Evolutionary conservation across 2,113 vertebrate species (phyloP).

Genomic region (Scortum barcoo): DNA sequence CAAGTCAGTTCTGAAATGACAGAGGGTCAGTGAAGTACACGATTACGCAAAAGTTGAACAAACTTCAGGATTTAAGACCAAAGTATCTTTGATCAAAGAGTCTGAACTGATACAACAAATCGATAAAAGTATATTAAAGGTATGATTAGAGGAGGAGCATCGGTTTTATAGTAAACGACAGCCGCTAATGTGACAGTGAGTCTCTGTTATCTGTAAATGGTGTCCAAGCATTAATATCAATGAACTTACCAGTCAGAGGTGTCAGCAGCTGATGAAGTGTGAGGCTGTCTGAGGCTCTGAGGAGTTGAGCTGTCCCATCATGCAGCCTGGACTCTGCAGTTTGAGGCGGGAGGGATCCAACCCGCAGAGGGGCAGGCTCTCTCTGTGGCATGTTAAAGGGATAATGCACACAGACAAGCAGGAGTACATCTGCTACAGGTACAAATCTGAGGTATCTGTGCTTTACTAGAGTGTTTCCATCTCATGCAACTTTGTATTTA

Average conservation of each 20-base stretch:
- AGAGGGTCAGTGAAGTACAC: not conserved
- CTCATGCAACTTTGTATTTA: too few species aligned
- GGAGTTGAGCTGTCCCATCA: constrained; percentile 12
- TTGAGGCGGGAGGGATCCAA: constrained; percentile 23
- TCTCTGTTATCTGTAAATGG: not conserved
- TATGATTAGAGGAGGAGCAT: not conserved
- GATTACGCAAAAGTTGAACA: too few species aligned
- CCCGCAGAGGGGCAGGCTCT: constrained; percentile 11
- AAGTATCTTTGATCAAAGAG: not conserved
- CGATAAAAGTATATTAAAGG: accelerated
- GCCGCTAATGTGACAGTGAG: not conserved
- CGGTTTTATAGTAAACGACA: accelerated
- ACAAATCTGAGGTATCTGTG: too few species aligned
- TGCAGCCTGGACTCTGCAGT: not conserved
- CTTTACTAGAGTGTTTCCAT: too few species aligned
- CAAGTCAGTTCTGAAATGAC: not conserved
- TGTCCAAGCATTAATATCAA: not conserved
- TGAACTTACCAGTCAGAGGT: constrained; percentile 35
- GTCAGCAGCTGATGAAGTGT: constrained; percentile 11
- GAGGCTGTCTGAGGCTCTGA: not conserved
- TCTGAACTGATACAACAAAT: not conserved
- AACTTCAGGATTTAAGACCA: too few species aligned
- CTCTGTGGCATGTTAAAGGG: constrained; percentile 15
- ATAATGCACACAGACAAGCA: not conserved
- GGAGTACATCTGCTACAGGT: too few species aligned